Evolutionary conservation across 2,113 vertebrate genomes (phyloP).

Genomic region (Perognathus longimembris): DNA sequence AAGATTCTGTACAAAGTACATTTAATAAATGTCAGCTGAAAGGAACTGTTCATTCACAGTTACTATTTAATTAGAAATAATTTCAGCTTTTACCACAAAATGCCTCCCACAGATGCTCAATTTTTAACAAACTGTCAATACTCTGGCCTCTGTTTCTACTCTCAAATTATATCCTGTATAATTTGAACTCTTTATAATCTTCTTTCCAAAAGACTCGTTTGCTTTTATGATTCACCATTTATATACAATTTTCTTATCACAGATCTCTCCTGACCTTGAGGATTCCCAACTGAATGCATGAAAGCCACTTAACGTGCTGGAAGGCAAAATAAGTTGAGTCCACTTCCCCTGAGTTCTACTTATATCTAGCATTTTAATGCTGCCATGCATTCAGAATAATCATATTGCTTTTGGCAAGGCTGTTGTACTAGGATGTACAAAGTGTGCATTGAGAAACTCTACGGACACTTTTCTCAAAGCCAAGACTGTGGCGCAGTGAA

Average conservation of each 20-base stretch:
- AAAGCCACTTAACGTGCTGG: background rate
- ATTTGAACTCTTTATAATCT: background rate
- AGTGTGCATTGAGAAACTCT: background rate
- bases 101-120: background rate
- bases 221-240: background rate
- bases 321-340: background rate
- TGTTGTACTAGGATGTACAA: background rate
- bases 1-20: background rate
- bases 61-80: background rate
- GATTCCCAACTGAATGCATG: background rate
- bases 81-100: background rate
- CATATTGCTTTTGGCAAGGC: background rate
- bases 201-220: background rate
- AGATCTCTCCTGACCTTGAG: background rate
- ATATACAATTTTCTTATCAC: background rate
- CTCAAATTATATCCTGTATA: background rate
- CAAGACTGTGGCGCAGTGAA: too few species aligned
- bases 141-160: background rate
- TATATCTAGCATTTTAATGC: background rate
- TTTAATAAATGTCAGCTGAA: background rate
- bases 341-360: background rate
- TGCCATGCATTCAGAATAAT: background rate
- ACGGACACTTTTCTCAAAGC: background rate
- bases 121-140: background rate
- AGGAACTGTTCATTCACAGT: background rate